A percentile compares a stretch with the other conserved stretches of the same genome.
phyloP scores from a whole-genome alignment of 2,113 vertebrate genomes.

The Pelvicachromis taeniatus region DNA sequence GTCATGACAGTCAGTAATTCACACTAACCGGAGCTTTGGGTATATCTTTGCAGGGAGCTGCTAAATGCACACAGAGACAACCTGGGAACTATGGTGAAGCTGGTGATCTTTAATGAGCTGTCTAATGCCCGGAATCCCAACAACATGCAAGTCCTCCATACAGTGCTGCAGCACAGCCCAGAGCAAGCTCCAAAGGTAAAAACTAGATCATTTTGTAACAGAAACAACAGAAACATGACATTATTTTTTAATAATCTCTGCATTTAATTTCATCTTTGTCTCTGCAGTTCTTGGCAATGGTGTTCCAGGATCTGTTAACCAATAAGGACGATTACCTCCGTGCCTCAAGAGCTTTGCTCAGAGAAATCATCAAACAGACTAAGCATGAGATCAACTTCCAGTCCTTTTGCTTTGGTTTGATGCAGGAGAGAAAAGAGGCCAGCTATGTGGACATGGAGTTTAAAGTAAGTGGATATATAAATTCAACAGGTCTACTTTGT shows the following conservation, averaged over 20 bases:
- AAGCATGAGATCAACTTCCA: conserved; percentile 99
- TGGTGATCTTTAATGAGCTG: conserved; percentile 95
- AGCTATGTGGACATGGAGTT: conserved; percentile 93
- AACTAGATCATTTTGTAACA: background rate
- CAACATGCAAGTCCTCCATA: conserved; percentile 97
- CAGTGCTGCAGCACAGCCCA: conserved; percentile 91
- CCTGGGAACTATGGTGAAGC: conserved; percentile 92
- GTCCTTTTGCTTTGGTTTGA: conserved; percentile 94
- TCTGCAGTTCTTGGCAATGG: conserved; percentile 93
- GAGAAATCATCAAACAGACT: conserved; percentile 98
- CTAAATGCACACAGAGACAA: conserved; percentile 93
- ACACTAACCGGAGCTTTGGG: background rate
- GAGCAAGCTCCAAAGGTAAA: conserved; percentile 94
- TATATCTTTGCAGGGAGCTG: conserved; percentile 79
- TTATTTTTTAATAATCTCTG: background rate
- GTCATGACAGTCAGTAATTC: background rate
- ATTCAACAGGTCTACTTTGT: background rate
- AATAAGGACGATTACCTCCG: conserved; percentile 95
- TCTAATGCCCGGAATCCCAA: conserved; percentile 97
- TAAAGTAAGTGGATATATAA: conserved; percentile 73
- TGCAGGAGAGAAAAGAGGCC: conserved; percentile 94
- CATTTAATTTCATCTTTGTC: background rate
- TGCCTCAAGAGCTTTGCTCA: conserved; percentile 87
- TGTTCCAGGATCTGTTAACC: conserved; percentile 95
- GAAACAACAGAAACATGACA: background rate